phyloP scores from a whole-genome alignment of 2,797 vertebrate genomes.

The Botia almorhae region DNA sequence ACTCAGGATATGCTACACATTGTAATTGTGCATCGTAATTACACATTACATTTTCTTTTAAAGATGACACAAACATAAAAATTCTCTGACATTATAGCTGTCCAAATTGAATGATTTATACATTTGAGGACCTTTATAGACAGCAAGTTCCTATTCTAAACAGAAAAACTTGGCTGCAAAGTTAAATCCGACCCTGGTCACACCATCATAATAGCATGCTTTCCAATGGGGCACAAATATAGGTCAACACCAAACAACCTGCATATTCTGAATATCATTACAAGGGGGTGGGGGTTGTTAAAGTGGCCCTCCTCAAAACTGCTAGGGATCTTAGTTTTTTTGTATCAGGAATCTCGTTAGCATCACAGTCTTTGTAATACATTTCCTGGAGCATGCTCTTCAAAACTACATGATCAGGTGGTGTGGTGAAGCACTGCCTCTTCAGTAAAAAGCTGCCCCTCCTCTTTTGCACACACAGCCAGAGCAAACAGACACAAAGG shows the following conservation, averaged over 20 bases:
- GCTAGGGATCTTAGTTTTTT: not conserved
- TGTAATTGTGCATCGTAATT: too few relatives aligned
- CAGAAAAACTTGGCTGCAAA: too few relatives aligned
- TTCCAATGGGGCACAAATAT: conserved; percentile 48
- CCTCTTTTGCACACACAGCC: conserved; percentile 29
- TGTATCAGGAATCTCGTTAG: conserved; percentile 5
- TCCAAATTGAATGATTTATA: too few relatives aligned
- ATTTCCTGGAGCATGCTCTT: conserved; percentile 26
- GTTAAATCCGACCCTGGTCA: not conserved
- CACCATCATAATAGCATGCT: conserved; percentile 10
- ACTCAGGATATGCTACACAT: not conserved
- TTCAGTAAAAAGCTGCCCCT: conserved; percentile 15
- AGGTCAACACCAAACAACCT: conserved; percentile 55
- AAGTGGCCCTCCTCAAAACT: conserved; percentile 1
- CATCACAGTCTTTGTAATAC: not conserved
- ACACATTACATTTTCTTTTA: not conserved
- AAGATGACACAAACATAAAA: not conserved
- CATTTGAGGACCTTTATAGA: too few relatives aligned
- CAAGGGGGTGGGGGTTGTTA: not conserved
- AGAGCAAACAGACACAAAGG: conserved; percentile 44
- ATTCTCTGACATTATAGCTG: not conserved
- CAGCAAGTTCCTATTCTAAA: too few relatives aligned
- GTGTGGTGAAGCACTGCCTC: conserved; percentile 16
- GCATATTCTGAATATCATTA: conserved; percentile 53
- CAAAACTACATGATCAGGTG: conserved; percentile 11